Conservation (phyloP, 2,888 invertebrate genomes). For the Acholoe squamosa region DNA sequence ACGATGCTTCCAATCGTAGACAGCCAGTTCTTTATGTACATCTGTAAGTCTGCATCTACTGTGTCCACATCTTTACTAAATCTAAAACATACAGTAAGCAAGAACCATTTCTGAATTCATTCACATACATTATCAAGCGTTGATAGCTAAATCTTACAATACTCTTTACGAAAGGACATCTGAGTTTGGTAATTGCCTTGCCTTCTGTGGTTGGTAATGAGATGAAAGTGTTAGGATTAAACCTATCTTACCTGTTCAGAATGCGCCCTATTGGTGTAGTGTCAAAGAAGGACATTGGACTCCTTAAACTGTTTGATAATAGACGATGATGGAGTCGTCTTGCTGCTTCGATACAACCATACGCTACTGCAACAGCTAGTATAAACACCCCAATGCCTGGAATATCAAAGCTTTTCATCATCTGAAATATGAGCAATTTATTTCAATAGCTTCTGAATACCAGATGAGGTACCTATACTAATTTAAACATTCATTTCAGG, state of each 20-base stretch:
- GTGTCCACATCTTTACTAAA: constrained; percentile 62
- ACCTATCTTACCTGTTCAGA: constrained; percentile 78
- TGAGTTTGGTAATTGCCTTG: no score
- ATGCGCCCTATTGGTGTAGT: constrained; percentile 83
- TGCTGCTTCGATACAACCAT: constrained; percentile 81
- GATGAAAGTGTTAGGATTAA: no score
- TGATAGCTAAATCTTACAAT: no score
- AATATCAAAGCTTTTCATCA: neutral
- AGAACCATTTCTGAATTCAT: no score
- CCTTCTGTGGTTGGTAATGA: no score
- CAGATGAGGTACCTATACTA: no score
- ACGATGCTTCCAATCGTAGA: constrained; percentile 71
- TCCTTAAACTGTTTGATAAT: constrained; percentile 78
- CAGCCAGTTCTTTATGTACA: constrained; percentile 62
- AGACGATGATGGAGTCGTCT: constrained; percentile 79
- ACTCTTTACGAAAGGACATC: no score
- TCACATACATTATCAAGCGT: no score
- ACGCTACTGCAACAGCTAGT: constrained; percentile 74
- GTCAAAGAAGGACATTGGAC: constrained; percentile 84
- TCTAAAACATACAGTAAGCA: no score
- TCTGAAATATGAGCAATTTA: no score
- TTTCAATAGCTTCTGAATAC: no score
- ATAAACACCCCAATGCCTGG: constrained; percentile 67
- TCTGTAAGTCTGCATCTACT: constrained; percentile 31
- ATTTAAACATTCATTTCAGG: no score